Evolutionary conservation across 92 coral and sea anemone species (phyloP).

Genomic region (Ricordea florida): DNA sequence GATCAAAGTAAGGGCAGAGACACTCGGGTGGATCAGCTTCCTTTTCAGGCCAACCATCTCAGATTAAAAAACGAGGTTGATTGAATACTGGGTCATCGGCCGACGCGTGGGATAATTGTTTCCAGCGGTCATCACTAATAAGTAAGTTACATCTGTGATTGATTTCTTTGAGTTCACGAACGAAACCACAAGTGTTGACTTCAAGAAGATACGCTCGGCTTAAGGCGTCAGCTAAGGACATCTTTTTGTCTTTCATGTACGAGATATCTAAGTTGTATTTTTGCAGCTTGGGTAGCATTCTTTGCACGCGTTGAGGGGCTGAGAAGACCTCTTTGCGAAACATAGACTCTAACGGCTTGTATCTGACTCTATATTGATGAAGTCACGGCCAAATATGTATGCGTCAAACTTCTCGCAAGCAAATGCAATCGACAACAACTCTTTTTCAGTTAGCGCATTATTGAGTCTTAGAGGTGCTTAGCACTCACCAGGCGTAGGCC

Average conservation of each 20-base stretch:
- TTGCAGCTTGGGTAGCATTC: constrained; percentile 30
- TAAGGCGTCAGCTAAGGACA: constrained; percentile 32
- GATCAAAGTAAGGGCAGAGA: constrained; percentile 29
- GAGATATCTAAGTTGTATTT: neutral
- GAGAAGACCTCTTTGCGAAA: neutral
- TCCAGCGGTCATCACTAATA: constrained; percentile 47
- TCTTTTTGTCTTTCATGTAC: constrained; percentile 35
- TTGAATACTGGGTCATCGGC: constrained; percentile 36
- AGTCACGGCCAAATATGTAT: constrained; percentile 11
- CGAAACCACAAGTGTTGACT: neutral
- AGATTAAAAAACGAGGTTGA: constrained; percentile 2
- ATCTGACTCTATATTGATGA: neutral
- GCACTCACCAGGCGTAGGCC: constrained; percentile 1
- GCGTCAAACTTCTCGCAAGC: constrained; percentile 19
- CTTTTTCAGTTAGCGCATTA: constrained; percentile 17
- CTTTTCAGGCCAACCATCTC: constrained; percentile 33
- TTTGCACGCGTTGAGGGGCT: constrained; percentile 16
- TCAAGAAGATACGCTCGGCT: constrained; percentile 21
- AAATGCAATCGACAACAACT: neutral
- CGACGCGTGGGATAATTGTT: constrained; percentile 39
- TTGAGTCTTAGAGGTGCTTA: neutral
- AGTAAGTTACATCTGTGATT: constrained; percentile 27
- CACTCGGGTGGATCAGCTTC: constrained; percentile 35
- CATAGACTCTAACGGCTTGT: constrained; percentile 24
- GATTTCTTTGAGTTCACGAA: constrained; percentile 21